These are phyloP conservation scores for Caenorhabditis sulstoni DNA, from an alignment of 2,888 invertebrate genomes.

Conservation along the genomic window DNA sequence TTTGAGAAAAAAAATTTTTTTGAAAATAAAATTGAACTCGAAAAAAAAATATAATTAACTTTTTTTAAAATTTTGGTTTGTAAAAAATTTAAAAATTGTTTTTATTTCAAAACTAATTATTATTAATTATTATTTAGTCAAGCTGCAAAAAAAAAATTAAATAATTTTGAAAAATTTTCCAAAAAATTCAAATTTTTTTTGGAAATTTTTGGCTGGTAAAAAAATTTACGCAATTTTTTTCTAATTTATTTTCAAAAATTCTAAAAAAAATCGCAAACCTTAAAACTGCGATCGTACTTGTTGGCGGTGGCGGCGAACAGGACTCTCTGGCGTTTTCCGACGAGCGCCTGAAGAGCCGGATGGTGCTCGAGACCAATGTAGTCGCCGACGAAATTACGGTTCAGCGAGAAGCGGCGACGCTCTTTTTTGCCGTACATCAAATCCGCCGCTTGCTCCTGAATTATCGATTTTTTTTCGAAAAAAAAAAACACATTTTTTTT, in stretches of 20 bases:
- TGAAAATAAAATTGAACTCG: neutral
- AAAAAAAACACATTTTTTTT: no score
- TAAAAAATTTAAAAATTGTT: no score
- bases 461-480: neutral
- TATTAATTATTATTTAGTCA: no score
- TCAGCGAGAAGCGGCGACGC: constrained; percentile 84
- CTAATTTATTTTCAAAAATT: neutral
- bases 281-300: constrained; percentile 86
- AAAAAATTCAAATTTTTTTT: no score
- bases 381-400: constrained; percentile 86
- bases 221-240: neutral
- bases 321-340: constrained; percentile 85
- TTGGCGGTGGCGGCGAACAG: constrained; percentile 85
- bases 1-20: neutral
- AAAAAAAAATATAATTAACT: neutral
- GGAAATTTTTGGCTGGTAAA: no score
- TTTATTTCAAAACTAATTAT: no score
- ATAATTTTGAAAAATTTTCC: no score
- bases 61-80: neutral
- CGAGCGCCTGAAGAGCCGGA: constrained; percentile 83
- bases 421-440: constrained; percentile 84
- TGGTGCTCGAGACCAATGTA: constrained; percentile 86
- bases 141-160: no score
- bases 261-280: no score
- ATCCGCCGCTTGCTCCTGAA: constrained; percentile 81